Evolutionary conservation across 2,797 vertebrate species (phyloP), one percentile per base, ranked within the genome.

Genomic region (Gallinago stenura): DNA sequence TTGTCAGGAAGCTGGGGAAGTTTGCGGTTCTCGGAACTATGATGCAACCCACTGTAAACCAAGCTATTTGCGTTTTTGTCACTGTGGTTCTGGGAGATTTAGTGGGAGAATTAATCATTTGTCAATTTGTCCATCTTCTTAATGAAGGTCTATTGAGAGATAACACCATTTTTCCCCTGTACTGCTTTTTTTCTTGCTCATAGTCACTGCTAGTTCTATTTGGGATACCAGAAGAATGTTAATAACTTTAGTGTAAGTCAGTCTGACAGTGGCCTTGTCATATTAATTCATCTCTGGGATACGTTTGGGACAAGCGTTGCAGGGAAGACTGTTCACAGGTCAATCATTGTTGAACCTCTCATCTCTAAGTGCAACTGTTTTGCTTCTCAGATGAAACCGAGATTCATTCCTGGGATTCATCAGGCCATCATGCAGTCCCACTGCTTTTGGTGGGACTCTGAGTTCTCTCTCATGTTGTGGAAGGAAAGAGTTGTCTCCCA

Each of bases 391-490:
- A 5, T 53, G 39, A 53, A 71, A 35, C 31, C 2, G 35, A 30
- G 35, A n/a, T 60, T 68, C 0, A 2, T 60, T 66, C 22, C 75
- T 84, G 50, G 24, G 12, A 58, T 88, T 80, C 76, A 15, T 56
- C n/a, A 62, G 79, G 64, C 31, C n/a, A 7, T 76, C 0, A 0
- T 41, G 83, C 3, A 1, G 25, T 45, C 53, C 24, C 28, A 5
- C 30, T 66, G 60, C 10, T 60, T 70, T 54, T 39, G 24, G 41
- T 81, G 80, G 76, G 56, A 19, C 61, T 15, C 65, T 3, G 50
- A 66, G 33, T n/a, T 69, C 16, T 10, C 22, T 17, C 24, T 85
- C 64, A 46, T 9, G 3, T 4, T 31, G 9, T 54, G 65, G 35
- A 43, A 83, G 53, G 51, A 90, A 43, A 31, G 54, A 21, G 21